Conservation (phyloP, 1,140 invertebrate species). For the Lordiphosa stackelbergi region DNA sequence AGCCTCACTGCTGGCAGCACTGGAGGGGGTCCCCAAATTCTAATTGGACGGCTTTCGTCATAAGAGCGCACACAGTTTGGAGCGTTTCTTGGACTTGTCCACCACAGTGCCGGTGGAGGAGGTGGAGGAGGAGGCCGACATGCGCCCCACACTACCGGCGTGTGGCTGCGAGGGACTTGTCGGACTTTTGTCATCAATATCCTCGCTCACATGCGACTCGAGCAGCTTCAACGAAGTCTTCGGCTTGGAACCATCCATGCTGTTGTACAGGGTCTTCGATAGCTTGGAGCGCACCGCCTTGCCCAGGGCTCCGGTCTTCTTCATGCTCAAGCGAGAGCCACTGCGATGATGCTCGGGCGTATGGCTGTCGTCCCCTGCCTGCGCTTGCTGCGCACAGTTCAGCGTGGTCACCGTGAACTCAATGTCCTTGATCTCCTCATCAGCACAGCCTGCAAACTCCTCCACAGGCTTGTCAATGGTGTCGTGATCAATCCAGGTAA, state of each 20-base stretch:
- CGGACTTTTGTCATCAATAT: conserved; percentile 72
- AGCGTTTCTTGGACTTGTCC: conserved; percentile 75
- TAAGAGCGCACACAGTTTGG: conserved; percentile 75
- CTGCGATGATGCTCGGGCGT: conserved; percentile 74
- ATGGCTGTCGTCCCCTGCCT: conserved; percentile 55
- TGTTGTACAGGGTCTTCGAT: conserved; percentile 75
- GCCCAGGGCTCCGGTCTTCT: conserved; percentile 72
- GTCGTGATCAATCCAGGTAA: conserved; percentile 95
- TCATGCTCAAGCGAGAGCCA: conserved; percentile 66
- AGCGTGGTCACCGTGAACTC: conserved; percentile 90
- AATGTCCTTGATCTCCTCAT: conserved; percentile 87
- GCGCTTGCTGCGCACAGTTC: conserved; percentile 80
- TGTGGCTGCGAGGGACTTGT: conserved; percentile 67
- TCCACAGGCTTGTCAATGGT: conserved; percentile 93
- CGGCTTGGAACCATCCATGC: conserved; percentile 74
- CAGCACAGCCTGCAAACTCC: conserved; percentile 81
- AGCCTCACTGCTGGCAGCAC: conserved; percentile 52
- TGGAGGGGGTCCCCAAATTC: conserved; percentile 71
- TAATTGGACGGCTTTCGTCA: conserved; percentile 77
- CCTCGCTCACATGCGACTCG: conserved; percentile 71
- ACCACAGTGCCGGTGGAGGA: conserved; percentile 55
- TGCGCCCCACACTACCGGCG: conserved; percentile 51
- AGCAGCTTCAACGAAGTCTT: conserved; percentile 69
- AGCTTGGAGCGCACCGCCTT: conserved; percentile 74
- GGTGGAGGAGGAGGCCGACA: conserved; percentile 64